Evolutionary conservation across 2,797 vertebrate species (phyloP).

Genomic region (Sebastes matsubarae): DNA sequence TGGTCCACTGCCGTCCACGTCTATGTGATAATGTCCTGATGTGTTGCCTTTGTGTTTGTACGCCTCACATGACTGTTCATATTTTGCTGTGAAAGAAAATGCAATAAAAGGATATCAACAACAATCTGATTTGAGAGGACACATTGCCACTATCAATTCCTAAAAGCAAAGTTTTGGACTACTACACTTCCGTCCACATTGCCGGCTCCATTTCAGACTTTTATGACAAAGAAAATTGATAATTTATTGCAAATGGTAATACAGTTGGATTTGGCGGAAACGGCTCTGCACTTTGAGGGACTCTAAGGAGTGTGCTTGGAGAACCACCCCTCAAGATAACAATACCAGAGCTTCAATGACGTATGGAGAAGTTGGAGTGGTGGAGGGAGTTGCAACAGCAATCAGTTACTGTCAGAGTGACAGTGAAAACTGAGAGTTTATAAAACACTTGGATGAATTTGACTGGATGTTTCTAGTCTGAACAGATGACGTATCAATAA

Average conservation of each 20-base stretch:
- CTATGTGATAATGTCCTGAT: constrained; percentile 91
- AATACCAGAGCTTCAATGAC: background rate
- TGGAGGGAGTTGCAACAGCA: background rate
- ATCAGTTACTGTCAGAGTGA: background rate
- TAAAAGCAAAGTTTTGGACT: background rate
- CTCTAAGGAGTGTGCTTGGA: background rate
- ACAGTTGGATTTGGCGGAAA: background rate
- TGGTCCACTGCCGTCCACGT: constrained; percentile 95
- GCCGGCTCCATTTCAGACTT: background rate
- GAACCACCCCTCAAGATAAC: background rate
- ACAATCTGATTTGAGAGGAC: background rate
- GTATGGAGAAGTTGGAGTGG: background rate
- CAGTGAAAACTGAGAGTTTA: background rate
- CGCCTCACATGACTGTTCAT: constrained; percentile 94
- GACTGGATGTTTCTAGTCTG: background rate
- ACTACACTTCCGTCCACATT: background rate
- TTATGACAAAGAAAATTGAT: background rate
- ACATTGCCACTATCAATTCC: background rate
- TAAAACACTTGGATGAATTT: background rate
- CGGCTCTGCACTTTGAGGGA: background rate
- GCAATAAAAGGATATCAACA: background rate
- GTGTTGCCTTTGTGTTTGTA: constrained; percentile 94
- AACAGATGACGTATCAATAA: background rate
- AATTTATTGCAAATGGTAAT: background rate
- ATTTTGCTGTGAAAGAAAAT: constrained; percentile 82